Base-by-base conservation (phyloP, 2,113 vertebrate species). In the Rissa tridactyla region DNA sequence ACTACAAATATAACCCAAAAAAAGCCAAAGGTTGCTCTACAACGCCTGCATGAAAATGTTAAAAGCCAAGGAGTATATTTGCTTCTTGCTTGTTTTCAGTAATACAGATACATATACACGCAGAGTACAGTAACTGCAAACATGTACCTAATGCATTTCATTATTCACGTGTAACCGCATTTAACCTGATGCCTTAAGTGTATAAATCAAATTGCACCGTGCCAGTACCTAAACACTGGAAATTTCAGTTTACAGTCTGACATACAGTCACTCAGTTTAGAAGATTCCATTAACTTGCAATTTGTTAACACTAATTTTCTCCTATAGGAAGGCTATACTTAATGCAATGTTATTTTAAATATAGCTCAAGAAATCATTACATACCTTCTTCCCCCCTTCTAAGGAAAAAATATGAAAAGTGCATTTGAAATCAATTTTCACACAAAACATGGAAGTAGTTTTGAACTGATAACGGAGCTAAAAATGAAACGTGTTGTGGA, bases 231-330 rank as follows among this genome's bases (percentile, higher is more conserved):
- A 93, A 87, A 96, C 68, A 71, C 34, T 71, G 75, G 54, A 95
- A 89, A 95, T 91, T 87, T 87, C 86, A 83, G 77, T 93, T 96
- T 94, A 60, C 70, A 82, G 10, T 86, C 62, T 96, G 76, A 93
- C 78, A 52, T 6, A 90, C 68, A 75, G 44, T 66, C 71, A 52
- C 68, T 75, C 17, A 7, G 51, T 34, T 77, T 75, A 36, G 76
- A 65, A 55, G 55, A 93, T 54, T 55, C 68, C 72, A 75, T 86
- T 88, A 85, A 90, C 90, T 64, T 86, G 75, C 92, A 27, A 52
- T 76, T 95, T 79, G 70, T 44, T 95, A 80, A n/a, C 78, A 26
- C 18, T 61, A 15, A 68, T 82, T 81, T 57, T 60, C 68, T 81
- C 64, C 62, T 51, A 27, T 4, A 73, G 42, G 27, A 86, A 79